These are phyloP conservation scores for Porphyrio hochstetteri DNA, from an alignment of 2,113 vertebrate species.

Conservation along the genomic window DNA sequence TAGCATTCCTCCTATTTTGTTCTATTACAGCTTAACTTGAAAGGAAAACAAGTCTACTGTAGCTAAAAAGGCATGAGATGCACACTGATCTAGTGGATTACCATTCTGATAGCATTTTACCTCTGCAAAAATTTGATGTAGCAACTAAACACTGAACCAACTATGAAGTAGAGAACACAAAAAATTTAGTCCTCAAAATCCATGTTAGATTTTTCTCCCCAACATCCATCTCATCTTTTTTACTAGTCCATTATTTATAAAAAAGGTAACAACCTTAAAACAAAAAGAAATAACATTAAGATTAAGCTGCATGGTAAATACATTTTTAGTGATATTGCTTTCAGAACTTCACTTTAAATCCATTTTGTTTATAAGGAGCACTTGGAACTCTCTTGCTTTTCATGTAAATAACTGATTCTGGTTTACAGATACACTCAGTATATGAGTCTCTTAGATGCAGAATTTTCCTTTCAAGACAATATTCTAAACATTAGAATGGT, in stretches of 20 bases:
- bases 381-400: background rate
- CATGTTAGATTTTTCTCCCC: background rate
- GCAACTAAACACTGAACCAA: background rate
- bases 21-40: background rate
- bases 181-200: background rate
- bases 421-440: background rate
- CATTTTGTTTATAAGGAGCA: background rate
- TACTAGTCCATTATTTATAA: background rate
- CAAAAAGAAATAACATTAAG: background rate
- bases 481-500: background rate
- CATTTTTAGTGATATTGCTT: background rate
- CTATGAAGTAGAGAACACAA: background rate
- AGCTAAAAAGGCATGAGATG: background rate
- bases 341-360: background rate
- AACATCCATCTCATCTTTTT: background rate
- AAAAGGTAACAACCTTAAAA: background rate
- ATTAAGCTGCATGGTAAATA: background rate
- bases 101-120: background rate
- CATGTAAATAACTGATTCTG: background rate
- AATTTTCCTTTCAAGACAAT: background rate
- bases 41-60: background rate
- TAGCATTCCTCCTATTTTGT: background rate
- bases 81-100: background rate
- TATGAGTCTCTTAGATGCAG: background rate
- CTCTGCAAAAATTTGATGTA: fast-evolving